Conservation (phyloP, 2,888 invertebrate genomes). For the Trichopria drosophilae region DNA sequence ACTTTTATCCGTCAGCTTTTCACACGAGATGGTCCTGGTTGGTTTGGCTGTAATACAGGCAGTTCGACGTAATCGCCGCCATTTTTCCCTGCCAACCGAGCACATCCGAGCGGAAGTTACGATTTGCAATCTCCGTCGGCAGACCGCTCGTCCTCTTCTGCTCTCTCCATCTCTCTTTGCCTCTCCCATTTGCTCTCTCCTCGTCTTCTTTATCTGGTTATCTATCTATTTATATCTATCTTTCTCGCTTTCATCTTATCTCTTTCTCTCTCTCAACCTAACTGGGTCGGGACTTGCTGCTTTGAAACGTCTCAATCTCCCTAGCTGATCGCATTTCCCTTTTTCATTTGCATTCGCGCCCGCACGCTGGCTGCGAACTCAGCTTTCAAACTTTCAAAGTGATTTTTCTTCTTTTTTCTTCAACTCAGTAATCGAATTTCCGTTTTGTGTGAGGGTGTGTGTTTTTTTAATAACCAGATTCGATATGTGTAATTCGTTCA, state of each 20-base stretch:
- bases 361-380: background rate
- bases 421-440: too few relatives aligned
- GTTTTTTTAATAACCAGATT: too few relatives aligned
- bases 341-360: conserved; percentile 27
- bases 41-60: conserved; percentile 17
- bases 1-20: conserved; percentile 19
- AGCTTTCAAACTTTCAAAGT: too few relatives aligned
- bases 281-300: conserved; percentile 25
- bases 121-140: conserved; percentile 39
- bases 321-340: conserved; percentile 28
- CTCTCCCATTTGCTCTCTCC: conserved; percentile 5
- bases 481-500: too few relatives aligned
- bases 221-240: background rate
- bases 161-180: background rate
- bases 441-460: too few relatives aligned
- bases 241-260: background rate
- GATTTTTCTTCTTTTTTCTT: too few relatives aligned
- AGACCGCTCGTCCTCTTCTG: conserved; percentile 3
- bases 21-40: background rate
- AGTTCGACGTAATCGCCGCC: conserved; percentile 43
- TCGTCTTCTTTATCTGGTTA: background rate
- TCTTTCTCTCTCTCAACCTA: conserved; percentile 16
- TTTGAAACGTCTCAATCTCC: conserved; percentile 24
- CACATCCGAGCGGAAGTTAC: conserved; percentile 39
- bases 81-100: conserved; percentile 42